Conservation (phyloP, 2,888 invertebrate genomes). For the Hypolimnas misippus region DNA sequence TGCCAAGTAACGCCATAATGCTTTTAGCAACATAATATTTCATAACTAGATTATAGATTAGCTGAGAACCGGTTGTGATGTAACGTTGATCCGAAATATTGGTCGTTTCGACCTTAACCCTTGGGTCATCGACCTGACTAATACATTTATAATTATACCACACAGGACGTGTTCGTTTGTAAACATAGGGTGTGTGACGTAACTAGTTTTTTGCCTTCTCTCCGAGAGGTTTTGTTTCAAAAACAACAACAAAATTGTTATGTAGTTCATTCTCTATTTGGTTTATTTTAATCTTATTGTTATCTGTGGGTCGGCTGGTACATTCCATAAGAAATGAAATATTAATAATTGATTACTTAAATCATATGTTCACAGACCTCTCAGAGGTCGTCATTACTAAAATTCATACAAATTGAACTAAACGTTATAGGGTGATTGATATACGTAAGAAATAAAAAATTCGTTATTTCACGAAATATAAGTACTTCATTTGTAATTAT, state of each 20-base stretch:
- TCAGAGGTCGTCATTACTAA: too few relatives aligned
- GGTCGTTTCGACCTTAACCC: slow-evolving; percentile 65
- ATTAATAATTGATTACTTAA: too few relatives aligned
- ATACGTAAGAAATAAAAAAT: too few relatives aligned
- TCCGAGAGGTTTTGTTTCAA: slow-evolving; percentile 24
- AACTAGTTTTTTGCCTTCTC: slow-evolving; percentile 49
- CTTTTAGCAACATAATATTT: slow-evolving; percentile 1
- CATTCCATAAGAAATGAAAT: too few relatives aligned
- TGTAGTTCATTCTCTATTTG: neutral
- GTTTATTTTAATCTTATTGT: neutral
- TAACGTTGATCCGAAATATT: slow-evolving; percentile 48
- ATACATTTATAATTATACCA: slow-evolving; percentile 80
- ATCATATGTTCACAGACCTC: too few relatives aligned
- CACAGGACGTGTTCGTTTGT: slow-evolving; percentile 63
- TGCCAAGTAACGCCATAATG: too few relatives aligned
- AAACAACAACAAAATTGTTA: slow-evolving; percentile 13
- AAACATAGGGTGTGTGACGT: slow-evolving; percentile 73
- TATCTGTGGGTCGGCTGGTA: neutral
- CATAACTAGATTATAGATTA: neutral
- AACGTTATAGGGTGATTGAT: too few relatives aligned
- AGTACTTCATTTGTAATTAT: too few relatives aligned
- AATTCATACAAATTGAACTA: too few relatives aligned
- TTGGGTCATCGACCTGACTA: slow-evolving; percentile 75
- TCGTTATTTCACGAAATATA: too few relatives aligned
- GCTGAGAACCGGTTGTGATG: neutral